Conservation (phyloP, 2,113 vertebrate genomes). For the Anolis carolinensis region DNA sequence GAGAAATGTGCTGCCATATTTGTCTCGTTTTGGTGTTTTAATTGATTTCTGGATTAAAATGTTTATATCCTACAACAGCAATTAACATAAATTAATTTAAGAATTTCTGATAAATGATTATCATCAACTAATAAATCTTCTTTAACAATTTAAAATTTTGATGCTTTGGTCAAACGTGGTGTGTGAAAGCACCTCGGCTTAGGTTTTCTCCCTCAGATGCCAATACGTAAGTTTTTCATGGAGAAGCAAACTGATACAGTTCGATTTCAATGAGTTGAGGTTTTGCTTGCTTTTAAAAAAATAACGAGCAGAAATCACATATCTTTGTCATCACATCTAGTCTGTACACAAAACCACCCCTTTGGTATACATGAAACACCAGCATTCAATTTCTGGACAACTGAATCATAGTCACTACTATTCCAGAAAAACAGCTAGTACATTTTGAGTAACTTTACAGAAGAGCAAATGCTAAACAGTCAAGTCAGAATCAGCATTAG, state of each 20-base stretch:
- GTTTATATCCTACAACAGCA: background rate
- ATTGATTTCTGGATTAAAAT: background rate
- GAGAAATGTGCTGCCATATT: background rate
- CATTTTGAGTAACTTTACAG: constrained; percentile 12
- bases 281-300: background rate
- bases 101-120: background rate
- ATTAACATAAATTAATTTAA: background rate
- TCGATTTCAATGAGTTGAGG: background rate
- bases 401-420: constrained; percentile 48
- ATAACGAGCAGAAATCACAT: background rate
- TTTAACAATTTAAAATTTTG: background rate
- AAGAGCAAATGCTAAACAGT: background rate
- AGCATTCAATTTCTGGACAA: constrained; percentile 43
- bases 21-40: background rate
- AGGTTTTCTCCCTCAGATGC: background rate
- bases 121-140: background rate
- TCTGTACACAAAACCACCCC: background rate
- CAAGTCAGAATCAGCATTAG: constrained; percentile 12
- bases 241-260: background rate
- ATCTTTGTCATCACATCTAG: background rate
- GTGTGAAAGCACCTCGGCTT: background rate
- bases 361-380: background rate
- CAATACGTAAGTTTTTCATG: background rate
- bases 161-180: background rate
- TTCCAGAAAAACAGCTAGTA: constrained; percentile 12